Conservation (phyloP, 2,113 vertebrate genomes). For the Pseudonaja textilis region DNA sequence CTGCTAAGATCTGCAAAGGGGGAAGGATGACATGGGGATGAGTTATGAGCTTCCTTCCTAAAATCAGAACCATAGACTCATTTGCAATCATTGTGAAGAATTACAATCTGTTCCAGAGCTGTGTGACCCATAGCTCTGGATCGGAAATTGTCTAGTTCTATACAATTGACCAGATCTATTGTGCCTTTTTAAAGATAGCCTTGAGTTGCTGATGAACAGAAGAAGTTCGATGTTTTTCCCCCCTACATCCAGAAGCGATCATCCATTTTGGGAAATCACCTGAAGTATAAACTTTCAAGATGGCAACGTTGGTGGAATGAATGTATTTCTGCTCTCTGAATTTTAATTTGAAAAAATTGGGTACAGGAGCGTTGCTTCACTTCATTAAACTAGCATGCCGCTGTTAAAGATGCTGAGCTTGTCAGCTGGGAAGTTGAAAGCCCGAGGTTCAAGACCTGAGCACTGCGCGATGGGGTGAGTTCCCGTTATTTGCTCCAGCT, state of each 20-base stretch:
- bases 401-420: not conserved
- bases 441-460: not conserved
- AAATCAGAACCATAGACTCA: not conserved
- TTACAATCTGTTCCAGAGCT: not conserved
- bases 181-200: not conserved
- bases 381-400: not conserved
- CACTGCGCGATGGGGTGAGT: not conserved
- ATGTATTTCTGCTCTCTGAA: not conserved
- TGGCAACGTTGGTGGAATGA: not conserved
- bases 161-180: not conserved
- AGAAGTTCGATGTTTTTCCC: no score
- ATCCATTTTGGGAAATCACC: not conserved
- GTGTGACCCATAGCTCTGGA: not conserved
- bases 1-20: not conserved
- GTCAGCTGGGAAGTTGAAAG: not conserved
- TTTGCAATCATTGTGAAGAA: not conserved
- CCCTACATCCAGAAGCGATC: no score
- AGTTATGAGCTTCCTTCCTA: not conserved
- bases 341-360: not conserved
- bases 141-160: not conserved
- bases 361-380: not conserved
- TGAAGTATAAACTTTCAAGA: not conserved
- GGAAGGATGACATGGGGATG: not conserved
- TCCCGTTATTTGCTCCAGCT: not conserved
- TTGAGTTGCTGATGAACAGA: not conserved